Conservation (phyloP, 2,888 invertebrate species). For the Macrosoma leucophasiata region DNA sequence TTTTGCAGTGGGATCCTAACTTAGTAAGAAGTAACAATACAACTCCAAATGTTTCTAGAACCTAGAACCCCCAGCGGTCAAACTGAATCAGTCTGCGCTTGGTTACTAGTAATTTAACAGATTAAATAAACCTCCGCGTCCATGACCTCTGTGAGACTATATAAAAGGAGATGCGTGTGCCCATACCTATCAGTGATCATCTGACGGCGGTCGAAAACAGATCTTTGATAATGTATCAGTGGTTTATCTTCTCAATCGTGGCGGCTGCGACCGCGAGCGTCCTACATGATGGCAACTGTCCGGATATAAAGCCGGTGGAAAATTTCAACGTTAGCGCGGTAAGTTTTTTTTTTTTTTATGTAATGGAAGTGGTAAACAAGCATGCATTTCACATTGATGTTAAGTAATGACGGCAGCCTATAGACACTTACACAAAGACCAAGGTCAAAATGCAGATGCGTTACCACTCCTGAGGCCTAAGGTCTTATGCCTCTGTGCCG, state of each 20-base stretch:
- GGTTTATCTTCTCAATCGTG: conserved; percentile 38
- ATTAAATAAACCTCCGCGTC: conserved; percentile 47
- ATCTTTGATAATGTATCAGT: conserved; percentile 38
- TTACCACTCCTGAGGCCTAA: too few species aligned
- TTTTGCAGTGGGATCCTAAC: too few species aligned
- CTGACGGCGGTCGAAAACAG: background rate
- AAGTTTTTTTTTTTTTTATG: conserved; percentile 20
- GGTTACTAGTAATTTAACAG: conserved; percentile 35
- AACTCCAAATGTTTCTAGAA: too few species aligned
- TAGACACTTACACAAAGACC: too few species aligned
- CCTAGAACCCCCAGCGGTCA: too few species aligned
- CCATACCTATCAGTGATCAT: conserved; percentile 31
- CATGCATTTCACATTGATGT: too few species aligned
- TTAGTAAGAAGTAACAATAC: too few species aligned
- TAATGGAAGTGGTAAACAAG: too few species aligned
- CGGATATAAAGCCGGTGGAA: conserved; percentile 49
- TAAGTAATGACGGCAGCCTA: too few species aligned
- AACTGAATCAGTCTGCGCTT: too few species aligned
- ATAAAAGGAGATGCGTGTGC: conserved; percentile 41
- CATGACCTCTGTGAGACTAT: conserved; percentile 48
- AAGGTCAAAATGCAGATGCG: too few species aligned
- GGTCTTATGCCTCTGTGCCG: too few species aligned
- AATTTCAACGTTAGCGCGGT: conserved; percentile 51
- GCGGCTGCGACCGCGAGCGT: conserved; percentile 44
- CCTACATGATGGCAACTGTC: conserved; percentile 49